Conservation (phyloP, 2,888 invertebrate species). For the Elysia crispata region DNA sequence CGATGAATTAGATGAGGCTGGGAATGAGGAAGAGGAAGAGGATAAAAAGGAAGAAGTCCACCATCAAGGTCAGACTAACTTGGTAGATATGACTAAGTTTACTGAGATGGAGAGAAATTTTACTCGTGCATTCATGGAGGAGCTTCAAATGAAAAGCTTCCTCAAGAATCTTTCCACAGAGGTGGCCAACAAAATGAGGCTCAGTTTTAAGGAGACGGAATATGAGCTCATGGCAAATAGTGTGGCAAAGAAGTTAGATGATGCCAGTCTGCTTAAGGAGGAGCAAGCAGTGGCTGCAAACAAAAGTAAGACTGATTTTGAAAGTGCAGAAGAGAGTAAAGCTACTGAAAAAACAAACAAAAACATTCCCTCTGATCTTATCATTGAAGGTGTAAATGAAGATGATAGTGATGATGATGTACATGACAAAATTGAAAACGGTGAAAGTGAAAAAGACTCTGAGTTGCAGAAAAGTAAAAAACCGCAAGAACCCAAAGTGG, state of each 20-base stretch:
- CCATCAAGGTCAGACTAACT: constrained; percentile 26
- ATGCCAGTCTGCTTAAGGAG: not conserved
- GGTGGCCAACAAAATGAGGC: constrained; percentile 26
- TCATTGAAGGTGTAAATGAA: too few relatives aligned
- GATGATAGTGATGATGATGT: too few relatives aligned
- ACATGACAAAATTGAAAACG: not conserved
- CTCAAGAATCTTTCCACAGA: constrained; percentile 33
- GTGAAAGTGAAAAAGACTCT: not conserved
- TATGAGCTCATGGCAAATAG: constrained; percentile 29
- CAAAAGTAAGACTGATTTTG: constrained; percentile 15
- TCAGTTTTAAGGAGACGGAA: constrained; percentile 36
- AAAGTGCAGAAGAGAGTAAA: constrained; percentile 11
- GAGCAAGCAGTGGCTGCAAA: constrained; percentile 16
- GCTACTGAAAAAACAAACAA: not conserved
- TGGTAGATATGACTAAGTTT: constrained; percentile 34
- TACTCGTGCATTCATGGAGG: constrained; percentile 33
- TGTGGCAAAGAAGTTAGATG: constrained; percentile 9
- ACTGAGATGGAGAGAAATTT: constrained; percentile 40
- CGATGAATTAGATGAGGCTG: not conserved
- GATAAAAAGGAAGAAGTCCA: constrained; percentile 15
- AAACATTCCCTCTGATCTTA: too few relatives aligned
- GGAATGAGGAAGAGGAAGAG: not conserved
- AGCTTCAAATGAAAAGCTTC: constrained; percentile 28
- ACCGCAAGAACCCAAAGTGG: not conserved
- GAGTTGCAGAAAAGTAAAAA: not conserved